Evolutionary conservation across 2,797 vertebrate species (phyloP).

Genomic region (Nannoperca obscura): DNA sequence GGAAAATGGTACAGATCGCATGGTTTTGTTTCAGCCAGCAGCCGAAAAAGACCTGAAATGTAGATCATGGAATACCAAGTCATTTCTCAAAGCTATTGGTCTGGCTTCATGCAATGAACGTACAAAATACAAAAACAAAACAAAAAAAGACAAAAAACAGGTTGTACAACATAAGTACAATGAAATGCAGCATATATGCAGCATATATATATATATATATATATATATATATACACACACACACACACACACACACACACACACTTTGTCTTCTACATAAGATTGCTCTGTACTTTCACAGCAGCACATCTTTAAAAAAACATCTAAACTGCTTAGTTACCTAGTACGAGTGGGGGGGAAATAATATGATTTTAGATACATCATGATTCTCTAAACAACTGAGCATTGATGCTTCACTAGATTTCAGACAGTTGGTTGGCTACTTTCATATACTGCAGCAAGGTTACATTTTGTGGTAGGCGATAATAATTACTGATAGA

Average conservation of each 20-base stretch:
- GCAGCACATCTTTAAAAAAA: not conserved
- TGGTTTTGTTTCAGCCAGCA: slow-evolving; percentile 8
- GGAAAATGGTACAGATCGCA: slow-evolving; percentile 1
- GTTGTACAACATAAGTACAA: not conserved
- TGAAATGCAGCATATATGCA: not conserved
- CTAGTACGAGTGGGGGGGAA: not conserved
- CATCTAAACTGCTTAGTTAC: not conserved
- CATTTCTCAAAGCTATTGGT: not conserved
- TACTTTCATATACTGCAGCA: not conserved
- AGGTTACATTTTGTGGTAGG: slow-evolving; percentile 18
- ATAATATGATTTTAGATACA: slow-evolving; percentile 8
- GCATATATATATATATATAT: not conserved
- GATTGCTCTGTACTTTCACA: not conserved
- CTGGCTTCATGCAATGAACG: not conserved
- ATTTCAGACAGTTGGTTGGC: not conserved
- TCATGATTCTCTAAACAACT: not conserved
- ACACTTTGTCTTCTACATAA: not conserved
- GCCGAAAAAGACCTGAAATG: not conserved
- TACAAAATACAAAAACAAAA: not conserved
- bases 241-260: too few relatives aligned
- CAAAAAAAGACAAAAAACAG: too few relatives aligned
- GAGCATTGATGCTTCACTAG: not conserved
- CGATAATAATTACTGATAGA: slow-evolving; percentile 30
- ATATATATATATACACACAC: too few relatives aligned
- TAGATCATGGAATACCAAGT: not conserved